Conservation (phyloP, 2,797 vertebrate genomes). For the Natrix natrix region DNA sequence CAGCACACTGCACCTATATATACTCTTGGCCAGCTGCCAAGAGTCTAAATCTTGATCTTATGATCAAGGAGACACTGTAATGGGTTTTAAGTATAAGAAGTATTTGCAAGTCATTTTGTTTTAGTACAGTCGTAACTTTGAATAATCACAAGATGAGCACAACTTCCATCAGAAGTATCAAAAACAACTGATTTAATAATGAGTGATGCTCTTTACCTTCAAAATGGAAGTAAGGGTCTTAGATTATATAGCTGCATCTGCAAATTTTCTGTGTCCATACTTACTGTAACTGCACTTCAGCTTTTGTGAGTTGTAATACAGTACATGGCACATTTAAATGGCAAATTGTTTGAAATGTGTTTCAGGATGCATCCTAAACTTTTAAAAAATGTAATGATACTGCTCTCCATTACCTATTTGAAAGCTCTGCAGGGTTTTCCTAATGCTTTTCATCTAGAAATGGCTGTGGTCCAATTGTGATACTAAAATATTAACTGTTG, state of each 20-base stretch:
- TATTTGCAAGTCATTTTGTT: neutral
- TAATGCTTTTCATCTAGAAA: slow-evolving; percentile 47
- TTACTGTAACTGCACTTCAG: neutral
- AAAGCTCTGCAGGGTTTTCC: slow-evolving; percentile 23
- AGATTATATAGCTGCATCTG: neutral
- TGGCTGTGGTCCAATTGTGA: slow-evolving; percentile 44
- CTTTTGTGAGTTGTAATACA: neutral
- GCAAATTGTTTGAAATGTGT: slow-evolving; percentile 17
- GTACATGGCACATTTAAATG: neutral
- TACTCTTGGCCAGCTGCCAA: neutral
- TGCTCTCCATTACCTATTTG: neutral
- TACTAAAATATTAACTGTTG: slow-evolving; percentile 44
- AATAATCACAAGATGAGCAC: neutral
- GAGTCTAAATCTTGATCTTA: neutral
- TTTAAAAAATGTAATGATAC: neutral
- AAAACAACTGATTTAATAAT: neutral
- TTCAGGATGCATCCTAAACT: neutral
- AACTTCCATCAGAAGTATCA: neutral
- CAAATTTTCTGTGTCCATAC: neutral
- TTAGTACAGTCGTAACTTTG: neutral
- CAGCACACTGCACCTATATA: neutral
- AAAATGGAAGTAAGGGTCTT: neutral
- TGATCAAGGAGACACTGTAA: neutral
- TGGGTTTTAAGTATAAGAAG: no score
- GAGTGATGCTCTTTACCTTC: neutral